phyloP scores from a whole-genome alignment of 2,113 vertebrate genomes.

The Phycodurus eques region DNA sequence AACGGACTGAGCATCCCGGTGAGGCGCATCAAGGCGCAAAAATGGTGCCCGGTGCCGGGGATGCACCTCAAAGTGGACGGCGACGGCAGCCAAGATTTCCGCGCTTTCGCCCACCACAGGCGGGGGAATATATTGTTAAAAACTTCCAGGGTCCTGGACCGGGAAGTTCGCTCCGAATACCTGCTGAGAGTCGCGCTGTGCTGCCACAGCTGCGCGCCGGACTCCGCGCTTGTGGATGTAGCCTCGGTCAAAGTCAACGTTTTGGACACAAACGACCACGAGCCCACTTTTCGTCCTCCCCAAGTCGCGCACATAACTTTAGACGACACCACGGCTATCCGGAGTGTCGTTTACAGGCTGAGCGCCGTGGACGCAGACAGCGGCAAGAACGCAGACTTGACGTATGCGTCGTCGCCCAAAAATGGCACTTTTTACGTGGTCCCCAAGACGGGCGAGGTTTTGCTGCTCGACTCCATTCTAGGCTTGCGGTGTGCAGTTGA shows the following conservation, averaged over 20 bases:
- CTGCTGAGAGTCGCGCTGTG: conserved; percentile 73
- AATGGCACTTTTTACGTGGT: conserved; percentile 83
- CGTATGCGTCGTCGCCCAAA: conserved; percentile 75
- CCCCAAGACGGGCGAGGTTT: conserved; percentile 83
- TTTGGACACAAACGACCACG: conserved; percentile 84
- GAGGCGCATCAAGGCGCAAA: conserved; percentile 77
- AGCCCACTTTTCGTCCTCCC: conserved; percentile 70
- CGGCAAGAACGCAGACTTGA: conserved; percentile 81
- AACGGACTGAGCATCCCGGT: conserved; percentile 79
- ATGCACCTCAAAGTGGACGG: conserved; percentile 77
- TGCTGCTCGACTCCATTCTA: conserved; percentile 83
- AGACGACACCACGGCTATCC: conserved; percentile 80
- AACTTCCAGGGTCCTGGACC: conserved; percentile 77
- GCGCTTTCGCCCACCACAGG: conserved; percentile 77
- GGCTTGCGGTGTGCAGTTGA: conserved; percentile 68
- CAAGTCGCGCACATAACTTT: conserved; percentile 71
- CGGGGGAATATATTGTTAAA: conserved; percentile 76
- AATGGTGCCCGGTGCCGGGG: conserved; percentile 77
- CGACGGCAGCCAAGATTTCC: conserved; percentile 78
- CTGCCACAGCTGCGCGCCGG: conserved; percentile 69
- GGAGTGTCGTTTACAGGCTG: conserved; percentile 74
- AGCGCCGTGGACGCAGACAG: conserved; percentile 77
- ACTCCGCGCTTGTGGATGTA: conserved; percentile 55
- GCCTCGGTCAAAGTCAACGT: conserved; percentile 80
- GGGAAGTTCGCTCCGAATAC: conserved; percentile 78